Conservation (phyloP, 2,888 invertebrate genomes). For the Thereva unica region DNA sequence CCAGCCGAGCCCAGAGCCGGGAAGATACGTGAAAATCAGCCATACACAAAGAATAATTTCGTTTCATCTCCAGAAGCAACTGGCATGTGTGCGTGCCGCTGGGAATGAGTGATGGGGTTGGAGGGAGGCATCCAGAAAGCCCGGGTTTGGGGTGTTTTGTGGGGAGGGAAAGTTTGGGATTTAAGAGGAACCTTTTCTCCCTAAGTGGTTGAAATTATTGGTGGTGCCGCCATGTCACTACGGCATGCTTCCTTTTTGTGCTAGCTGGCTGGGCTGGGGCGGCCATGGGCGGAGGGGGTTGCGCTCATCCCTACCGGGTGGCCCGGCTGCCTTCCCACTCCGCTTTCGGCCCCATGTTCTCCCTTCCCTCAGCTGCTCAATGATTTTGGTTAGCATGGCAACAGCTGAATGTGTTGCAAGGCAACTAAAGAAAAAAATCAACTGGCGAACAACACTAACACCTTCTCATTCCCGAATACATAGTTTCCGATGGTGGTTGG, state of each 20-base stretch:
- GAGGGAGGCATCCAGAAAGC: conserved; percentile 2
- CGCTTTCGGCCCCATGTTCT: background rate
- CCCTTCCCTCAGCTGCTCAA: conserved; percentile 17
- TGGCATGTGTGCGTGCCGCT: conserved; percentile 20
- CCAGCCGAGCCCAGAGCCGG: conserved; percentile 7
- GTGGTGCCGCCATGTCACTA: conserved; percentile 25
- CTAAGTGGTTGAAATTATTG: conserved; percentile 30
- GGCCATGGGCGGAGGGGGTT: no score
- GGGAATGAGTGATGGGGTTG: background rate
- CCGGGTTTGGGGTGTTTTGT: background rate
- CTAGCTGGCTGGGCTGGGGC: conserved; percentile 5
- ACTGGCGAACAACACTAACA: conserved; percentile 25
- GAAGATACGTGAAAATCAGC: conserved; percentile 9
- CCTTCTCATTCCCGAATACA: conserved; percentile 12
- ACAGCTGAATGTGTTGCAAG: conserved; percentile 28
- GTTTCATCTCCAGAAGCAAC: conserved; percentile 19
- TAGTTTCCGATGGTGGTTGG: conserved; percentile 7
- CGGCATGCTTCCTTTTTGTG: conserved; percentile 23
- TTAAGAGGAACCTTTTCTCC: conserved; percentile 20
- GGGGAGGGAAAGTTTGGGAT: conserved; percentile 2
- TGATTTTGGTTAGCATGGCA: conserved; percentile 36
- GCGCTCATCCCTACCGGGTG: no score
- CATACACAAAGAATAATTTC: conserved; percentile 26
- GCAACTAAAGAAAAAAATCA: conserved; percentile 33
- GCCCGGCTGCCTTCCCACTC: background rate